Conservation (phyloP, 2,113 vertebrate species). For the Rhineura floridana region DNA sequence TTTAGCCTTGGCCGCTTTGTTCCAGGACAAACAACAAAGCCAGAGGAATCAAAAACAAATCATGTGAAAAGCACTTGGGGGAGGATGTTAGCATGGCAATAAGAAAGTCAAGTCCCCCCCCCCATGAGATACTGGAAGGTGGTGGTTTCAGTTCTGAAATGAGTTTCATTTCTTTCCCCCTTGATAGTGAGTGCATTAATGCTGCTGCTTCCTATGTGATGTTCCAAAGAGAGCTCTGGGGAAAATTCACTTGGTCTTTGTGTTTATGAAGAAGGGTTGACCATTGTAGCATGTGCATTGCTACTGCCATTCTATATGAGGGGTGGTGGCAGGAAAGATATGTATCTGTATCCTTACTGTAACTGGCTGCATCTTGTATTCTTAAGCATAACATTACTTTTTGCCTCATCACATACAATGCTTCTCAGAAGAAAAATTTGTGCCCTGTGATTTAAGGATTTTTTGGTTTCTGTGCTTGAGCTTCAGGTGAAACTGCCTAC, state of each 20-base stretch:
- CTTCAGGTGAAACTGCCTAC: background rate
- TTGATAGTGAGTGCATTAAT: background rate
- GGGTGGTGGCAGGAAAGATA: background rate
- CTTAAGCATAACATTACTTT: background rate
- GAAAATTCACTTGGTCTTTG: background rate
- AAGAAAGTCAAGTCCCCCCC: background rate
- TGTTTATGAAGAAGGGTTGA: background rate
- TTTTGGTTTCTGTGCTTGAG: background rate
- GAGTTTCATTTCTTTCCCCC: background rate
- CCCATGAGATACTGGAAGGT: background rate
- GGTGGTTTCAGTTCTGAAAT: slow-evolving; percentile 10
- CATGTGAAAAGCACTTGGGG: background rate
- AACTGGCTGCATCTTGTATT: background rate
- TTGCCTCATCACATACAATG: background rate
- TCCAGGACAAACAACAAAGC: background rate
- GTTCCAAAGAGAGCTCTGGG: background rate
- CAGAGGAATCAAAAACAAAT: slow-evolving; percentile 24
- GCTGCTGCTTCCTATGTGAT: background rate
- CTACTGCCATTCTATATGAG: background rate
- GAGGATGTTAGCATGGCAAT: slow-evolving; percentile 36
- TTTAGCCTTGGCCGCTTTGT: background rate
- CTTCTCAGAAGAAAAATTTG: background rate
- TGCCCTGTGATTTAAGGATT: background rate
- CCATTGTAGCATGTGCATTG: background rate
- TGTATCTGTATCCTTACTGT: rapidly evolving